Evolutionary conservation across 2,888 invertebrate species (phyloP).

Genomic region (Athrips mouffetella): DNA sequence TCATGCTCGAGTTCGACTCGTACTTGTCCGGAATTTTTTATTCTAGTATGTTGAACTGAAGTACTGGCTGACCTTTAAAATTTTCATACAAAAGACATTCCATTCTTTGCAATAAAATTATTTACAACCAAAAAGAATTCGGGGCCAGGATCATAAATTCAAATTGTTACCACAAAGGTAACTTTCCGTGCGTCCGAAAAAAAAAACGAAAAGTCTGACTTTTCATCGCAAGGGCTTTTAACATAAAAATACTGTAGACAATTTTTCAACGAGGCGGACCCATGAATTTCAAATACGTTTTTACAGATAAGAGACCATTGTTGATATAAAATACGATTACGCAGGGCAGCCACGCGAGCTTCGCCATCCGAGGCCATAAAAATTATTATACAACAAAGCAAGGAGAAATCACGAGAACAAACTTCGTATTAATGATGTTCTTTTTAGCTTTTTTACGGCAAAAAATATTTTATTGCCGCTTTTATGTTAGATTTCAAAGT

Average conservation of each 20-base stretch:
- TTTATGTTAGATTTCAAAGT: constrained; percentile 37
- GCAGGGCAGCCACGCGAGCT: constrained; percentile 65
- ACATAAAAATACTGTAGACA: constrained; percentile 62
- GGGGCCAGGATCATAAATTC: constrained; percentile 39
- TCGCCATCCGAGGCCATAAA: constrained; percentile 58
- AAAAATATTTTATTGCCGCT: constrained; percentile 47
- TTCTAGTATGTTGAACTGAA: too few species aligned
- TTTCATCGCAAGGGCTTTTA: constrained; percentile 54
- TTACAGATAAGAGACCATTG: constrained; percentile 67
- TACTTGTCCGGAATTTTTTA: too few species aligned
- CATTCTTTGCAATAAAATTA: constrained; percentile 23
- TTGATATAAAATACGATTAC: constrained; percentile 74
- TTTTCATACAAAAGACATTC: background rate
- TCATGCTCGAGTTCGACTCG: too few species aligned
- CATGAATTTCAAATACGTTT: constrained; percentile 72
- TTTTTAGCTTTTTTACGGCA: constrained; percentile 52
- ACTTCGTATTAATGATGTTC: constrained; percentile 63
- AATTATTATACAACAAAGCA: constrained; percentile 70
- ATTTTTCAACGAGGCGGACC: constrained; percentile 63
- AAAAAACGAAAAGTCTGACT: constrained; percentile 40
- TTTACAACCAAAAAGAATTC: constrained; percentile 38
- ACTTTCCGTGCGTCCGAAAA: constrained; percentile 43
- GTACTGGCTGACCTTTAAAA: too few species aligned
- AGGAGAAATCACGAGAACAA: constrained; percentile 67
- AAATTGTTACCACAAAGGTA: constrained; percentile 27